These are phyloP conservation scores for Oryzaephilus surinamensis DNA, from an alignment of 1,140 invertebrate genomes.

Conservation along the genomic window DNA sequence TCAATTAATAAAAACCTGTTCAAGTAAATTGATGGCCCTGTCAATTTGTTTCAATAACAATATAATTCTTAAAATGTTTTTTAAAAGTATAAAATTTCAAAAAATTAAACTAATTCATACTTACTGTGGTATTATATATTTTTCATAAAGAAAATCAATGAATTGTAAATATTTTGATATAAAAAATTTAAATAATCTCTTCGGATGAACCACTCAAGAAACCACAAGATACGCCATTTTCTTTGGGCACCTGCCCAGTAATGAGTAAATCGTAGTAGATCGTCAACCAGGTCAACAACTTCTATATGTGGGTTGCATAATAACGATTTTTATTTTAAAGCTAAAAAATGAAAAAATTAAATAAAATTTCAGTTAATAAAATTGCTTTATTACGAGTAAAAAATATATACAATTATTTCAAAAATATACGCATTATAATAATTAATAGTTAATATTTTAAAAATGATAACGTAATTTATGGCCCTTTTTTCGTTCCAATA, in stretches of 20 bases:
- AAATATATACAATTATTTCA: too few relatives aligned
- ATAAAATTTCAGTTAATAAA: too few relatives aligned
- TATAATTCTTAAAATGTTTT: constrained; percentile 2
- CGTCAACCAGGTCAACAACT: constrained; percentile 11
- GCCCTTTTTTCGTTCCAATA: constrained; percentile 40
- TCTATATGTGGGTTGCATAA: constrained; percentile 14
- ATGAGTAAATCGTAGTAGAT: constrained; percentile 4
- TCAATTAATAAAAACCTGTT: neutral
- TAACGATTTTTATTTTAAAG: constrained; percentile 14
- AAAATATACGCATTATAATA: too few relatives aligned
- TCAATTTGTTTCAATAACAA: constrained; percentile 6
- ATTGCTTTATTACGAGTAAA: too few relatives aligned
- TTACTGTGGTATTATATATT: constrained; percentile 13
- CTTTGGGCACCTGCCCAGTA: constrained; percentile 15
- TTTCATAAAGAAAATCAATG: constrained; percentile 4
- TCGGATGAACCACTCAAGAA: constrained; percentile 5
- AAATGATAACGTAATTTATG: too few relatives aligned
- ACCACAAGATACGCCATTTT: constrained; percentile 21
- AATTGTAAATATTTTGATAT: constrained; percentile 6
- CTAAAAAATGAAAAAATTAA: too few relatives aligned
- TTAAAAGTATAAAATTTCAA: neutral
- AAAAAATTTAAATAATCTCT: constrained; percentile 9
- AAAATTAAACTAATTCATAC: constrained; percentile 15
- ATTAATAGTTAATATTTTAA: too few relatives aligned
- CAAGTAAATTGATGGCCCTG: neutral